phyloP scores from a whole-genome alignment of 2,113 vertebrate genomes.

The Herpailurus yagouaroundi region DNA sequence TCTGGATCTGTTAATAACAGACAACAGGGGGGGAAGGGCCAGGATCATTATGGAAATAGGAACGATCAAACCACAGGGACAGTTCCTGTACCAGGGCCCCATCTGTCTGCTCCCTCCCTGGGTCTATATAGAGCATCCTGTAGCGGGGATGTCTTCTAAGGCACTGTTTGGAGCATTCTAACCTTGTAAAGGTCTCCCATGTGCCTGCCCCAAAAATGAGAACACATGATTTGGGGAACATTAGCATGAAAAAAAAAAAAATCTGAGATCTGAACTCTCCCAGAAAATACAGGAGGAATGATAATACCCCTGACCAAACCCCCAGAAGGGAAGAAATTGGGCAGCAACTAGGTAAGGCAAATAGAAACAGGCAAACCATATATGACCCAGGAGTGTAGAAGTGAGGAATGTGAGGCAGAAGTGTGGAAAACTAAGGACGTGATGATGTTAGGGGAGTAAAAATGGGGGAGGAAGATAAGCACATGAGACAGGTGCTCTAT shows the following conservation, averaged over 20 bases:
- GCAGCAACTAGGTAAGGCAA: neutral
- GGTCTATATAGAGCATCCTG: neutral
- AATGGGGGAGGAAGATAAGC: neutral
- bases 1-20: constrained; percentile 79
- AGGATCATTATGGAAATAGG: constrained; percentile 53
- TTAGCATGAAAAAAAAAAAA: neutral
- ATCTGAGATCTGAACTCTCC: constrained; percentile 9
- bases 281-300: neutral
- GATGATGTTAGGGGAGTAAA: neutral
- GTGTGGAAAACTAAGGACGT: neutral
- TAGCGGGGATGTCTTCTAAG: neutral
- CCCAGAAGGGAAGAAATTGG: neutral
- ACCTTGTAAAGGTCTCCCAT: constrained; percentile 1
- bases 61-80: constrained; percentile 52
- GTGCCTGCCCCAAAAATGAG: neutral
- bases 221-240: neutral
- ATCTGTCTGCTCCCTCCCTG: neutral
- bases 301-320: neutral
- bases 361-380: neutral
- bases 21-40: constrained; percentile 64
- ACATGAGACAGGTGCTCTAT: neutral
- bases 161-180: neutral
- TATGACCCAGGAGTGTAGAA: neutral
- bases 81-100: neutral
- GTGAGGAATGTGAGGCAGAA: neutral